Percentiles rank a stretch among this genome's conserved stretches.
Evolutionary conservation across 2,113 vertebrate genomes (phyloP).

Genomic region (Semnornis frantzii): DNA sequence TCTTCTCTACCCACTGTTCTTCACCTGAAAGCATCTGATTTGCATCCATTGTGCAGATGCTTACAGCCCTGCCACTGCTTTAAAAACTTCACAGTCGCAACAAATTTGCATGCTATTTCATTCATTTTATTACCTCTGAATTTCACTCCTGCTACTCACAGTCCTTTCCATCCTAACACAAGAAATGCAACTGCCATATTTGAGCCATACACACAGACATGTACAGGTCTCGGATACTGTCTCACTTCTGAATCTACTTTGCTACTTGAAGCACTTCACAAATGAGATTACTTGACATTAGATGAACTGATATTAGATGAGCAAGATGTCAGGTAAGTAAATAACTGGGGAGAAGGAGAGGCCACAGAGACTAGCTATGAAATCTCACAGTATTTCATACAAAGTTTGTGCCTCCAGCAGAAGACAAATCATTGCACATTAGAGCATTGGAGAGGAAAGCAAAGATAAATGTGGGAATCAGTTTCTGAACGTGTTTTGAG

Average conservation of each 20-base stretch:
- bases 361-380: neutral
- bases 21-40: neutral
- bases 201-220: neutral
- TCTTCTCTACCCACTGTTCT: neutral
- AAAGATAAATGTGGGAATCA: constrained; percentile 4
- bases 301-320: neutral
- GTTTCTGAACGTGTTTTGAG: neutral
- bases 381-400: neutral
- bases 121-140: neutral
- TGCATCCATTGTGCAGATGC: neutral
- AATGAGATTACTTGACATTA: neutral
- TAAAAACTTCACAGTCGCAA: neutral
- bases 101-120: neutral
- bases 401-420: neutral
- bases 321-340: neutral
- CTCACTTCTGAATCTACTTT: neutral
- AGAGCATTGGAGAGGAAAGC: neutral
- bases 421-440: neutral
- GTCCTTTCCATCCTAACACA: neutral
- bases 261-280: neutral
- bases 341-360: neutral
- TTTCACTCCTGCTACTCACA: neutral
- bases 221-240: neutral
- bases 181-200: neutral
- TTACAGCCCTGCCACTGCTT: neutral